phyloP scores from a whole-genome alignment of 1,140 invertebrate species.

The Macrobrachium rosenbergii region DNA sequence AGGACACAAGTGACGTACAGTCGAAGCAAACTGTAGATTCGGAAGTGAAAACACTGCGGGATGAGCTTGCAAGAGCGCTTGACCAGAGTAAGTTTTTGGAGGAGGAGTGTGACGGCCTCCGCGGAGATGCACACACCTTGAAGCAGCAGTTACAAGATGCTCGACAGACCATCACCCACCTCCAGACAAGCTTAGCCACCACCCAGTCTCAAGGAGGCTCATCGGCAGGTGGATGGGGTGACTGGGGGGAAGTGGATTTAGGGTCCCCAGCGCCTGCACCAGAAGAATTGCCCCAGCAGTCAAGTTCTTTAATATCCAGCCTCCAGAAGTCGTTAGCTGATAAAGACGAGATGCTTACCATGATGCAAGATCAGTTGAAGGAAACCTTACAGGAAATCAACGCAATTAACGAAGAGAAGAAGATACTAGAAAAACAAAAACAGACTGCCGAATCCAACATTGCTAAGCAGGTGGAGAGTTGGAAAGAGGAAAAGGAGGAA shows the following conservation, averaged over 20 bases:
- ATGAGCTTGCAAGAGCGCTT: constrained; percentile 31
- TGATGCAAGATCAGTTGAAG: constrained; percentile 61
- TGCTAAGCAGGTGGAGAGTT: constrained; percentile 34
- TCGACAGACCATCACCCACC: constrained; percentile 57
- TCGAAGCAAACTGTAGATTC: neutral
- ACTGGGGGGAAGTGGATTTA: constrained; percentile 62
- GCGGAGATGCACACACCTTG: constrained; percentile 25
- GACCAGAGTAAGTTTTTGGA: constrained; percentile 39
- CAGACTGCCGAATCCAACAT: constrained; percentile 24
- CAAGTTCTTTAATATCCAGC: constrained; percentile 25
- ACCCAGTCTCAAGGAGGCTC: constrained; percentile 14
- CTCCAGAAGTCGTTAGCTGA: constrained; percentile 53
- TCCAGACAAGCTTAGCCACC: constrained; percentile 59
- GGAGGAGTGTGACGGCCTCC: constrained; percentile 32
- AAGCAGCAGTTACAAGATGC: constrained; percentile 63
- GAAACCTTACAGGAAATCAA: constrained; percentile 47
- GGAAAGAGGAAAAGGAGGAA: constrained; percentile 48
- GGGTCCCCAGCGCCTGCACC: constrained; percentile 36
- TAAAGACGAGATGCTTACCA: constrained; percentile 56
- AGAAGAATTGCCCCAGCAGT: neutral
- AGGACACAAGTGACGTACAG: neutral
- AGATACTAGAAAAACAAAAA: constrained; percentile 49
- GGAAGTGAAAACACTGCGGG: neutral
- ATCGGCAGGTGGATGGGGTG: constrained; percentile 31
- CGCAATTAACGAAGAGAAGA: constrained; percentile 54